A percentile compares a stretch with the other conserved stretches of the same genome.
Conservation (phyloP, 2,113 vertebrate species). For the Miniopterus natalensis region DNA sequence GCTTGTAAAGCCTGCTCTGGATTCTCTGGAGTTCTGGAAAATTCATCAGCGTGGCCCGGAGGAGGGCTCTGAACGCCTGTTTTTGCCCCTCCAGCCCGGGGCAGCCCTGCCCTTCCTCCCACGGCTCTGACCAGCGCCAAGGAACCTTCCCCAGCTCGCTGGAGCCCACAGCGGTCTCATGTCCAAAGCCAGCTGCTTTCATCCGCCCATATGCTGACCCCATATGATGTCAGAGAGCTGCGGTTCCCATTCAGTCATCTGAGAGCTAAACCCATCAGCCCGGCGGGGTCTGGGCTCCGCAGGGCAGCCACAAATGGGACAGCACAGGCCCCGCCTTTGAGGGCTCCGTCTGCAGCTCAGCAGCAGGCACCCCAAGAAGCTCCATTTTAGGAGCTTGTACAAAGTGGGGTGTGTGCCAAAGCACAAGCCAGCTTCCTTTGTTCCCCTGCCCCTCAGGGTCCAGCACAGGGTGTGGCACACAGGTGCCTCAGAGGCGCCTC, state of each 20-base stretch:
- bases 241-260: rapidly evolving
- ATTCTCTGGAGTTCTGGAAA: neutral
- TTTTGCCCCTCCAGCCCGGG: neutral
- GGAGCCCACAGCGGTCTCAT: neutral
- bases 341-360: neutral
- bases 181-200: neutral
- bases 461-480: rapidly evolving
- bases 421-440: neutral
- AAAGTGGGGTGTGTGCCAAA: neutral
- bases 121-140: rapidly evolving
- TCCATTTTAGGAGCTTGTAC: rapidly evolving
- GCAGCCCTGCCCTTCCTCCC: neutral
- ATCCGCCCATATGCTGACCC: rapidly evolving
- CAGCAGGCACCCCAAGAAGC: rapidly evolving
- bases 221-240: rapidly evolving
- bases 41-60: constrained; percentile 61
- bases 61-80: neutral
- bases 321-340: rapidly evolving
- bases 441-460: rapidly evolving
- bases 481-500: rapidly evolving
- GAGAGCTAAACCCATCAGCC: rapidly evolving
- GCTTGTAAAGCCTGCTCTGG: constrained; percentile 73
- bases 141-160: too few relatives aligned
- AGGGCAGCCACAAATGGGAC: rapidly evolving
- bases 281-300: rapidly evolving